Base-by-base conservation (phyloP, 2,888 invertebrate genomes). In the Heliothis peltigera region DNA sequence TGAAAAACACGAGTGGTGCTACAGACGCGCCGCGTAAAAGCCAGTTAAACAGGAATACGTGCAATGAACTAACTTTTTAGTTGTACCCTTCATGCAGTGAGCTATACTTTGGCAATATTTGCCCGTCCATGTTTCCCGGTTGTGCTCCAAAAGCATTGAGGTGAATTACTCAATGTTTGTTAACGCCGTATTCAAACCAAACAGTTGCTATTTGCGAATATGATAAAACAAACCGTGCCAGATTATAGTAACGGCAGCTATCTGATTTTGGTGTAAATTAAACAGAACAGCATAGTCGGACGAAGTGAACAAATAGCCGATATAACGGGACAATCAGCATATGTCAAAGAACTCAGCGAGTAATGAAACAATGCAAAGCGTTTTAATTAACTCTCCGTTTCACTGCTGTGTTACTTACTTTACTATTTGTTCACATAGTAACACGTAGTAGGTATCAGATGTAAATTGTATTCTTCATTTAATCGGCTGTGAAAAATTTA, bases 311-410 rank as follows among this genome's bases (percentile, higher is more conserved):
- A n/a, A 39, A 52, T 21, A 54, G n/a, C 12, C 43, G 48, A 71
- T 55, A 69, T 64, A 66, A 52, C 56, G 62, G 68, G 75, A 70
- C 64, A 74, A 76, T 55, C 28, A 55, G 47, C 46, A 54, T 53
- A 32, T 35, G 51, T 64, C 51, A 75, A 49, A 63, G 46, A 61
- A 46, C 52, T 32, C 25, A 2, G 8, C 47, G 15, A 28, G 19
- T 55, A 51, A 63, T 12, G 55, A 57, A 56, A 52, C 48, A 64
- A 53, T 55, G 52, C 17, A 8, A 15, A 47, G 44, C 25, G 62
- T 74, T 77, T 76, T 76, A 75, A 77, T 72, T 75, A 69, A 70
- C 63, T 61, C 57, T 28, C 39, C 39, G 35, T 53, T 35, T 10
- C 21, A 25, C 6, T 18, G 12, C 6, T 51, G 32, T 18, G 19